These are phyloP conservation scores for Staurois parvus DNA, from an alignment of 2,797 vertebrate species.

Conservation along the genomic window DNA sequence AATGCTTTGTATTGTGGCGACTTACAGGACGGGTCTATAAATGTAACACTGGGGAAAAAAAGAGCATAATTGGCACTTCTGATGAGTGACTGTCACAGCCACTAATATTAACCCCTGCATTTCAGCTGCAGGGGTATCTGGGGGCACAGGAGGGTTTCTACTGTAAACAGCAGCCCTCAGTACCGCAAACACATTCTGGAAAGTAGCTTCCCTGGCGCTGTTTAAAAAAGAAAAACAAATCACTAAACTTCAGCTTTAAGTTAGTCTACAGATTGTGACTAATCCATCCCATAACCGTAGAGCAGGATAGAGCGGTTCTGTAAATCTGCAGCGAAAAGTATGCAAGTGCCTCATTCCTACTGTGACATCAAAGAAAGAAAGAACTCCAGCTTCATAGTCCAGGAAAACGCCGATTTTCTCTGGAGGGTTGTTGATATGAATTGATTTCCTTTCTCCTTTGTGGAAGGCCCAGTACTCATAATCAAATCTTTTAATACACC, in stretches of 20 bases:
- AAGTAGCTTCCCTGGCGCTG: too few species aligned
- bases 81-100: too few species aligned
- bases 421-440: slow-evolving; percentile 68
- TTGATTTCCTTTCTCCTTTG: slow-evolving; percentile 72
- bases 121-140: too few species aligned
- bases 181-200: too few species aligned
- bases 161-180: too few species aligned
- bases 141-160: too few species aligned
- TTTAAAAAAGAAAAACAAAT: too few species aligned
- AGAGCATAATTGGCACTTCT: too few species aligned
- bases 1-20: too few species aligned
- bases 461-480: slow-evolving; percentile 81
- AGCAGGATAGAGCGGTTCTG: slow-evolving; percentile 75
- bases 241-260: slow-evolving; percentile 40
- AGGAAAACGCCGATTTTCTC: slow-evolving; percentile 73
- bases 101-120: too few species aligned
- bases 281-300: slow-evolving; percentile 77
- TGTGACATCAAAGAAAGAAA: slow-evolving; percentile 74
- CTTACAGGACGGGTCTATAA: too few species aligned
- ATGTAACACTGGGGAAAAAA: too few species aligned
- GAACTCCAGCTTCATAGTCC: slow-evolving; percentile 77
- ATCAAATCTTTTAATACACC: slow-evolving; percentile 78
- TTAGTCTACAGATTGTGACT: slow-evolving; percentile 70
- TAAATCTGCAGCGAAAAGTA: slow-evolving; percentile 75
- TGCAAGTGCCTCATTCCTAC: slow-evolving; percentile 74